Evolutionary conservation across 1,140 invertebrate genomes (phyloP), one percentile per base, ranked within the genome.

Genomic region (Atopsyche davidsoni): DNA sequence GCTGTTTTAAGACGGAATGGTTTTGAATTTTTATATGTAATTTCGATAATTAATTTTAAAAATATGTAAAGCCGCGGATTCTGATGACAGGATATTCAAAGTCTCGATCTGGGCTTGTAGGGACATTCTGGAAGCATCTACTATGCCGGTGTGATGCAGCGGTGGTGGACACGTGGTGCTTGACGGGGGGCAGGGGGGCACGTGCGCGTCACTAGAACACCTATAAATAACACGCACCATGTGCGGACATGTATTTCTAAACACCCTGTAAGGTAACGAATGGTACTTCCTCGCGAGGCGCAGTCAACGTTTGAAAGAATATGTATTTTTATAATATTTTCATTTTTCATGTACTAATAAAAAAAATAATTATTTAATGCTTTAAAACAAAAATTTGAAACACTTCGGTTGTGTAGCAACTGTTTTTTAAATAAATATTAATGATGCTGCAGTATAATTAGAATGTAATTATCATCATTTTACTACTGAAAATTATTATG

Each of bases 231-330:
- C 50, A 41, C 31, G 14, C 3, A 46, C 42, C 50, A 52, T 52
- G 50, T 52, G 50, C 41, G 44, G 50, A 52, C 42, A 45, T 52
- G n/a, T n/a, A 52, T 52, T 52, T 52, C 50, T 46, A 52, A 52
- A 52, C 46, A 52, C 50, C 50, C 46, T 38, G 42, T 52, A 46
- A 52, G 50, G 50, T 46, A 52, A 52, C 11, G 36, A 44, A 13
- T 36, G 14, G n/a, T 7, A n/a, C 22, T 3, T 11, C 32, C n/a
- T 24, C 22, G 22, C 24, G 32, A 36, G 48, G 48, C 25, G 41
- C 40, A 51, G 48, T 51, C 18, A 31, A 24, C 25, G 6, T 28
- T 7, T 7, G n/a, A n/a, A n/a, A 34, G 16, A 34, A 34, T 34
- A 34, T 34, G n/a, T 36, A 10, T 36, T 17, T 39, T 39, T 39